Conservation (phyloP, 2,797 vertebrate genomes). For the Betta splendens region DNA sequence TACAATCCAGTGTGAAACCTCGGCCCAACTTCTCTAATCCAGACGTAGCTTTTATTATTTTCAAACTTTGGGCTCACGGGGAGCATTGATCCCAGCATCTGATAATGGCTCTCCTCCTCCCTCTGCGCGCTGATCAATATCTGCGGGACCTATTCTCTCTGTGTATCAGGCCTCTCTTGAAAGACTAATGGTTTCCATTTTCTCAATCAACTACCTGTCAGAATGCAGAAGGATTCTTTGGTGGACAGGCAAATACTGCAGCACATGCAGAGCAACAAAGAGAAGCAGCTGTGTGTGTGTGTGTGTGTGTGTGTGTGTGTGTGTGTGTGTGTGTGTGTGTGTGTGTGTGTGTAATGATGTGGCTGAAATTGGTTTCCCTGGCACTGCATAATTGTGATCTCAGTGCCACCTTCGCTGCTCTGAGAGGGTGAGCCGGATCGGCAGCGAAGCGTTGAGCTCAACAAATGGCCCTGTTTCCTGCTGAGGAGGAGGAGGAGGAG, state of each 20-base stretch:
- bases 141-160: conserved; percentile 46
- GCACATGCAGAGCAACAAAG: conserved; percentile 9
- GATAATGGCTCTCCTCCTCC: conserved; percentile 30
- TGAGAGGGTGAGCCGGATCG: conserved; percentile 57
- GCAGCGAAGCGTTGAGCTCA: conserved; percentile 59
- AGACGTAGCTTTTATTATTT: conserved; percentile 30
- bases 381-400: conserved; percentile 64
- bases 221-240: conserved; percentile 33
- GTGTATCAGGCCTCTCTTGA: conserved; percentile 21
- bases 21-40: background rate
- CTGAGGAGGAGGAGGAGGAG: conserved; percentile 55
- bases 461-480: conserved; percentile 67
- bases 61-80: conserved; percentile 34
- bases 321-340: conserved; percentile 19
- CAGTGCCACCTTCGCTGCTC: conserved; percentile 52
- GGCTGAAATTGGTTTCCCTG: conserved; percentile 55
- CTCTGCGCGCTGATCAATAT: conserved; percentile 60
- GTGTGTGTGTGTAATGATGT: conserved; percentile 36
- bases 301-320: conserved; percentile 15
- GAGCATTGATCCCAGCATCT: conserved; percentile 53
- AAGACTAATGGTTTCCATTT: conserved; percentile 63
- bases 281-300: conserved; percentile 10
- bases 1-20: conserved; percentile 9
- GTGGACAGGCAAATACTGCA: conserved; percentile 26
- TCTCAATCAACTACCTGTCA: conserved; percentile 47